Evolutionary conservation across 2,888 invertebrate species (phyloP).

Genomic region (Drosophila nigricruria): DNA sequence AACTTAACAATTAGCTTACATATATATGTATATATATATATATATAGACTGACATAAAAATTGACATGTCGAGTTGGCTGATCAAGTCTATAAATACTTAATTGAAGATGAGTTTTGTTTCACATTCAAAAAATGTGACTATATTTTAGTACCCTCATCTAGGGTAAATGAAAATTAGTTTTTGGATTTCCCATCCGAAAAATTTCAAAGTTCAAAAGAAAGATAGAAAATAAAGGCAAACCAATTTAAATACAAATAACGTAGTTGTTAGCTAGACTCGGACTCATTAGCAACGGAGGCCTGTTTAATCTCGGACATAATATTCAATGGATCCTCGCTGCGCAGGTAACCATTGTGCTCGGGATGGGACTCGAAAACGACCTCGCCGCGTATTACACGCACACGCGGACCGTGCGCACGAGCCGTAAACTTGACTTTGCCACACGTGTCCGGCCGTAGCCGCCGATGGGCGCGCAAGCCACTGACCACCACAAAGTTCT

Average conservation of each 20-base stretch:
- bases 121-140: slow-evolving; percentile 1
- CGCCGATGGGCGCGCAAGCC: slow-evolving; percentile 82
- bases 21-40: no score
- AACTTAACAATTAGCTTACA: not conserved
- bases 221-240: slow-evolving; percentile 3
- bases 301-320: slow-evolving; percentile 56
- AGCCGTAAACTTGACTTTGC: slow-evolving; percentile 80
- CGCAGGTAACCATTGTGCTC: slow-evolving; percentile 81
- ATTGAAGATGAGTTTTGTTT: not conserved
- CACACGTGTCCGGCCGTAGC: slow-evolving; percentile 80
- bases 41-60: not conserved
- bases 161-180: not conserved
- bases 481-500: slow-evolving; percentile 83
- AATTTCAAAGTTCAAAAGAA: slow-evolving; percentile 8
- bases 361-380: slow-evolving; percentile 82
- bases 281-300: not conserved
- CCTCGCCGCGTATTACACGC: slow-evolving; percentile 82
- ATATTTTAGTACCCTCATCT: slow-evolving; percentile 4
- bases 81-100: not conserved
- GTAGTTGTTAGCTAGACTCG: slow-evolving; percentile 11
- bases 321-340: slow-evolving; percentile 75
- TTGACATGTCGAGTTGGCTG: not conserved
- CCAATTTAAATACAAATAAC: not conserved
- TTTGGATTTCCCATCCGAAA: not conserved
- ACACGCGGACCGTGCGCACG: slow-evolving; percentile 84